Conservation (phyloP, 2,113 vertebrate genomes). For the Bufo bufo region DNA sequence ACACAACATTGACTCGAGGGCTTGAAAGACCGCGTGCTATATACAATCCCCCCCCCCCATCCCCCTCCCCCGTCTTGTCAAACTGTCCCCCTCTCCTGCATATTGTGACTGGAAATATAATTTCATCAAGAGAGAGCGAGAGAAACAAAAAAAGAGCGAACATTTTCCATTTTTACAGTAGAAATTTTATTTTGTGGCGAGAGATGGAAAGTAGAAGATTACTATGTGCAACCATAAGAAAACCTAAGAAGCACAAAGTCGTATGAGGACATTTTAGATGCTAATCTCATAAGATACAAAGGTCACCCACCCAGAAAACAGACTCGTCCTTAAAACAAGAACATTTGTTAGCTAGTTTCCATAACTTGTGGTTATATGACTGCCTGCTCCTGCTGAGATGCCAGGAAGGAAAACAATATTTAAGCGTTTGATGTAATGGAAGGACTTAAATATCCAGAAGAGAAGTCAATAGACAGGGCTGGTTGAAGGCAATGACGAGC, state of each 20-base stretch:
- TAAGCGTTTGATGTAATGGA: conserved; percentile 39
- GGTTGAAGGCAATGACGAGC: neutral
- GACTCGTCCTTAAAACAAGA: conserved; percentile 48
- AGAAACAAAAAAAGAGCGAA: conserved; percentile 14
- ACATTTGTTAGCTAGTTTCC: conserved; percentile 51
- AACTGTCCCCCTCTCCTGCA: conserved; percentile 38
- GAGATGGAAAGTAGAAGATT: conserved; percentile 56
- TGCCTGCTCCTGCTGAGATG: conserved; percentile 23
- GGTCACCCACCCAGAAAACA: conserved; percentile 55
- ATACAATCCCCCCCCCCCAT: conserved; percentile 39
- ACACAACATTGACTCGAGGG: conserved; percentile 35
- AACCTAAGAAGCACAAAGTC: conserved; percentile 52
- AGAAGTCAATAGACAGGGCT: neutral
- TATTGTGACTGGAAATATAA: conserved; percentile 57
- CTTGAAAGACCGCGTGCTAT: conserved; percentile 27
- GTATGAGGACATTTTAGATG: conserved; percentile 51
- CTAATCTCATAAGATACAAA: conserved; percentile 51
- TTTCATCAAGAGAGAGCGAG: conserved; percentile 31
- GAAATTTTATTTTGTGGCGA: conserved; percentile 47
- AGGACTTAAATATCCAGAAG: conserved; percentile 14
- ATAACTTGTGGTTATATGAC: conserved; percentile 48
- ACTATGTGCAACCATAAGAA: conserved; percentile 41
- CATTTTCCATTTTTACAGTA: conserved; percentile 57
- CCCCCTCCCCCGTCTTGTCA: conserved; percentile 46
- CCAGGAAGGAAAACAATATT: conserved; percentile 40